Evolutionary conservation across 2,797 vertebrate species (phyloP).

Genomic region (Enteromius thamalakanensis): DNA sequence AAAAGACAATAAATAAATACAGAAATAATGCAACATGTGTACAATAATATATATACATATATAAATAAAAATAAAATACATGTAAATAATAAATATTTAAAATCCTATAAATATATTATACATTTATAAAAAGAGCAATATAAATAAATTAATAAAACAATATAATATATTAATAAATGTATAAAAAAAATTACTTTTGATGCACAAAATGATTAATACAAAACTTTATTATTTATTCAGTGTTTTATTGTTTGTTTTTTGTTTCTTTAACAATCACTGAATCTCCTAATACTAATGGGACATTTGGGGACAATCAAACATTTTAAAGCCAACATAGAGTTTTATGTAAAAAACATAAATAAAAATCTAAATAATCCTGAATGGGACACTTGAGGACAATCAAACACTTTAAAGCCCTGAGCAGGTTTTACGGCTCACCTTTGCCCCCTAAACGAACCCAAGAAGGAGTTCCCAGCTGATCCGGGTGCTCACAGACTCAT

Average conservation of each 20-base stretch:
- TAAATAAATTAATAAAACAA: neutral
- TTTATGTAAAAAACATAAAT: neutral
- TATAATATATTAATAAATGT: no score
- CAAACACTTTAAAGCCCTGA: constrained; percentile 1
- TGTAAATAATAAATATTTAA: neutral
- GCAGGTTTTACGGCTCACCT: constrained; percentile 15
- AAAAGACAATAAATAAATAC: neutral
- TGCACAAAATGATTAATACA: neutral
- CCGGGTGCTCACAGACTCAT: constrained; percentile 21
- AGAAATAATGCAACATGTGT: neutral
- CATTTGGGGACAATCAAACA: neutral
- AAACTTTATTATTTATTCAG: neutral
- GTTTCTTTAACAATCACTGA: neutral
- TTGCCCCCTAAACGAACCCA: constrained; percentile 39
- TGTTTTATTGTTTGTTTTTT: neutral
- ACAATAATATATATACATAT: neutral
- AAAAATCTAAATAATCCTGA: neutral
- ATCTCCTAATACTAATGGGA: neutral
- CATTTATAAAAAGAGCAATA: neutral
- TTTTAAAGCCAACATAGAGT: neutral
- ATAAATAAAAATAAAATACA: neutral
- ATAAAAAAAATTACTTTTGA: neutral
- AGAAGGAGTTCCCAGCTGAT: constrained; percentile 8
- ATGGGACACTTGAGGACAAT: neutral
- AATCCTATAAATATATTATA: neutral